Conservation (phyloP, 2,888 invertebrate genomes). For the Tromatobia lineatoria region DNA sequence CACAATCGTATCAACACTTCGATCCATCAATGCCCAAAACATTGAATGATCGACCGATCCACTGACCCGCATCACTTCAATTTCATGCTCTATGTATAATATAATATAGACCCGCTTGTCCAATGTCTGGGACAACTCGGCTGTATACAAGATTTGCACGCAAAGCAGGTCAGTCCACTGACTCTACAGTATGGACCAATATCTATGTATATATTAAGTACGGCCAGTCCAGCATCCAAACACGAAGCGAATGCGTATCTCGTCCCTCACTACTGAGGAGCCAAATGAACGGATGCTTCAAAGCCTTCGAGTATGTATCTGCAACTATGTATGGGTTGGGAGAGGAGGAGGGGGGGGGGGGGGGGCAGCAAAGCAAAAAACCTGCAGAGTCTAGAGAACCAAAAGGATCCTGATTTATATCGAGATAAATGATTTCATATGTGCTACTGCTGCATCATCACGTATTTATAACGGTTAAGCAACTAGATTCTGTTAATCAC, state of each 20-base stretch:
- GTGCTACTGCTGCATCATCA: too few species aligned
- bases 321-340: neutral
- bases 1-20: neutral
- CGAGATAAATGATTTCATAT: too few species aligned
- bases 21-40: neutral
- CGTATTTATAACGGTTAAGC: too few species aligned
- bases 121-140: neutral
- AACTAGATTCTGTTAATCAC: too few species aligned
- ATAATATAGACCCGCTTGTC: neutral
- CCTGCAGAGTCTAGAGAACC: too few species aligned
- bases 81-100: neutral
- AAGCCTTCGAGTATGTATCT: conserved; percentile 25
- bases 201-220: neutral
- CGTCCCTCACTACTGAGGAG: neutral
- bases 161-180: neutral
- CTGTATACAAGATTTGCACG: neutral
- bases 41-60: neutral
- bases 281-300: conserved; percentile 26
- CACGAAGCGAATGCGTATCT: conserved; percentile 20
- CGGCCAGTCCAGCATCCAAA: conserved; percentile 3
- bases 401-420: too few species aligned
- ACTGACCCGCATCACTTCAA: neutral
- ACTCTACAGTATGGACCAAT: neutral
- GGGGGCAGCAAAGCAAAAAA: too few species aligned
- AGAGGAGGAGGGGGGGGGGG: too few species aligned